phyloP scores from a whole-genome alignment of 2,888 invertebrate species.

The Clostera curtula region DNA sequence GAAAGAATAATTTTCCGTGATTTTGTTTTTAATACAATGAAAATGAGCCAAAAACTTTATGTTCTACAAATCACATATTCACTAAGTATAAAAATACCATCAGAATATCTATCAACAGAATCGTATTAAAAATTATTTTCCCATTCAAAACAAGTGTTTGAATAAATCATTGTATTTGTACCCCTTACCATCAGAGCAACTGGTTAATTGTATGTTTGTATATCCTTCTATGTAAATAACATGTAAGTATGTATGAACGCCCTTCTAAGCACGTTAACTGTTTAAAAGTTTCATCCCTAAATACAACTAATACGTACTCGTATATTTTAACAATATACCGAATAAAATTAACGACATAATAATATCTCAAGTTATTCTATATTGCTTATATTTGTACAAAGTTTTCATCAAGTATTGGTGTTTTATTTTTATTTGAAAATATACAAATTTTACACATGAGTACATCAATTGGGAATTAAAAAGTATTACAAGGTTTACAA shows the following conservation, averaged over 20 bases:
- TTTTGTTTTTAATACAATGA: constrained; percentile 9
- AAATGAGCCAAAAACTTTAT: constrained; percentile 27
- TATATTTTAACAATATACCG: constrained; percentile 52
- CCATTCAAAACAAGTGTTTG: constrained; percentile 48
- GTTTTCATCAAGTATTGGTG: constrained; percentile 71
- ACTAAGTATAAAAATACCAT: constrained; percentile 73
- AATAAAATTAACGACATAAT: constrained; percentile 58
- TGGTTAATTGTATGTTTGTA: constrained; percentile 43
- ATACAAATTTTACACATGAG: constrained; percentile 49
- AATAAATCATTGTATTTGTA: constrained; percentile 62
- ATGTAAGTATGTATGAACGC: constrained; percentile 23
- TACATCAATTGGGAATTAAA: constrained; percentile 39
- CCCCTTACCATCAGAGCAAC: constrained; percentile 68
- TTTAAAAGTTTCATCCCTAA: constrained; percentile 38
- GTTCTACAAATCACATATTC: constrained; percentile 39
- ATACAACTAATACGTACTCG: constrained; percentile 54
- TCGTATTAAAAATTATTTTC: constrained; percentile 22
- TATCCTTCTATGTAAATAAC: constrained; percentile 25
- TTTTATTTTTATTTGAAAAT: constrained; percentile 65
- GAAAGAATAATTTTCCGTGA: too few relatives aligned
- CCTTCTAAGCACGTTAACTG: constrained; percentile 40
- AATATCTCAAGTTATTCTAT: constrained; percentile 59
- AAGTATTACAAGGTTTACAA: constrained; percentile 46
- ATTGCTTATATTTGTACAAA: constrained; percentile 75
- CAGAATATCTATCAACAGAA: constrained; percentile 51